Percentiles rank a stretch among this genome's conserved stretches.
Conservation (phyloP, 2,888 invertebrate species). For the Lasius fuliginosus region DNA sequence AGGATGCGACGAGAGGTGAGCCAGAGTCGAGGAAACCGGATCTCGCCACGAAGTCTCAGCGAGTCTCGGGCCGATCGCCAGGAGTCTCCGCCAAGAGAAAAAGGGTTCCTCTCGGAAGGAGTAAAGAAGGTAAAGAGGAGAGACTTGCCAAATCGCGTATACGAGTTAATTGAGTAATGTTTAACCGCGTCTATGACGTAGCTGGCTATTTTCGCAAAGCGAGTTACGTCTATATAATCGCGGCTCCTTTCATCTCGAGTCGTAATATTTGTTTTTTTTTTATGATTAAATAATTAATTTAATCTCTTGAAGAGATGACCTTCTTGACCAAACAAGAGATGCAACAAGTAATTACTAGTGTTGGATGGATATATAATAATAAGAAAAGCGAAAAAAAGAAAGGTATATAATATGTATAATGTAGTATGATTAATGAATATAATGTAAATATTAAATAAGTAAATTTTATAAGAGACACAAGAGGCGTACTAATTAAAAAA, state of each 20-base stretch:
- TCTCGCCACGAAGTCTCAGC: conserved; percentile 70
- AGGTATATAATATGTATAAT: not conserved
- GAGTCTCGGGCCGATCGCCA: conserved; percentile 67
- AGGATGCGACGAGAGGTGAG: not conserved
- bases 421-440: no score
- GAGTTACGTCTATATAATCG: conserved; percentile 49
- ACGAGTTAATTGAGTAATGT: conserved; percentile 71
- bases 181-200: conserved; percentile 59
- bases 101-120: conserved; percentile 70
- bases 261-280: not conserved
- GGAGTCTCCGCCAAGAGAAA: conserved; percentile 69
- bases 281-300: not conserved
- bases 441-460: not conserved
- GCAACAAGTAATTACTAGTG: not conserved
- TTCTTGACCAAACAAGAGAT: not conserved
- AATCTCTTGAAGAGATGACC: not conserved
- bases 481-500: not conserved
- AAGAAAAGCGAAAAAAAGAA: not conserved
- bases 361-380: not conserved
- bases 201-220: conserved; percentile 61
- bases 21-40: not conserved
- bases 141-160: conserved; percentile 69
- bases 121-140: not conserved
- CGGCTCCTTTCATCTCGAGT: not conserved
- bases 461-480: not conserved